Percentiles rank a stretch among this genome's conserved stretches.
Conservation (phyloP, 64 coral and sea anemone species). For the Montipora cactus region DNA sequence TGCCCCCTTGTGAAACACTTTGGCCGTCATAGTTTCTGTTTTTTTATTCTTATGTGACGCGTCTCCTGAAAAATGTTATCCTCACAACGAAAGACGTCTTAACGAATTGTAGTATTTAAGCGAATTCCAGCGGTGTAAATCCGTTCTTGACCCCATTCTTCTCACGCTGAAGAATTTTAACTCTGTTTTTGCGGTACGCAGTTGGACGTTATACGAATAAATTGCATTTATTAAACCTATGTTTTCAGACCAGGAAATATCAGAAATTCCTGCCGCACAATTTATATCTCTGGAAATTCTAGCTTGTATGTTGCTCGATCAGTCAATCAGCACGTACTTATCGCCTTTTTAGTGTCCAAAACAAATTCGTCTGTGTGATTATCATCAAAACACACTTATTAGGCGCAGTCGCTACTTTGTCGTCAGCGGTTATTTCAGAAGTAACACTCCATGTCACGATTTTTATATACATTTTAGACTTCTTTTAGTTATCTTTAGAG, state of each 20-base stretch:
- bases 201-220: not conserved
- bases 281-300: not conserved
- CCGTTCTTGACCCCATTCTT: not conserved
- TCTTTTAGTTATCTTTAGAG: no score
- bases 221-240: not conserved
- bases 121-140: not conserved
- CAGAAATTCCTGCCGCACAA: not conserved
- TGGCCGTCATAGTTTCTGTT: not conserved
- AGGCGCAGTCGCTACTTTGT: no score
- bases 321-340: not conserved
- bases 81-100: not conserved
- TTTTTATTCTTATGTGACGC: not conserved
- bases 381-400: no score
- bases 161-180: not conserved
- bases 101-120: not conserved
- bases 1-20: not conserved
- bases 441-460: no score
- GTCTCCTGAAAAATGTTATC: not conserved
- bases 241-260: conserved; percentile 32
- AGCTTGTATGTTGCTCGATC: not conserved
- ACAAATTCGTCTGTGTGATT: not conserved
- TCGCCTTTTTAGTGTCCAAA: not conserved
- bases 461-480: no score
- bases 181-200: not conserved
- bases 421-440: no score